Percentiles rank a stretch among this genome's conserved stretches.
Conservation (phyloP, 1,140 invertebrate species). For the Eumaeus atala region DNA sequence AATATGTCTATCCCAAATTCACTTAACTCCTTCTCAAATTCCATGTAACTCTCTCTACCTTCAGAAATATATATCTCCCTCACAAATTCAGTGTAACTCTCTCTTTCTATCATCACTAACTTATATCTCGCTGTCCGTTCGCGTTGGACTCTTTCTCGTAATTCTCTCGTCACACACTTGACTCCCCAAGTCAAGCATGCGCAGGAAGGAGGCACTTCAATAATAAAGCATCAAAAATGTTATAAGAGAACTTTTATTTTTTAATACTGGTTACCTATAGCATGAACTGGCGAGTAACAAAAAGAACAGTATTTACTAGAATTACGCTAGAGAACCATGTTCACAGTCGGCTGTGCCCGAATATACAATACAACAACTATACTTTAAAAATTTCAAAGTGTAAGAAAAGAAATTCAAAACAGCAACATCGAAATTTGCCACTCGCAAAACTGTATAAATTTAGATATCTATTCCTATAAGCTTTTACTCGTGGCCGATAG, state of each 20-base stretch:
- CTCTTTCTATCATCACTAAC: too few relatives aligned
- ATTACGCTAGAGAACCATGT: constrained; percentile 63
- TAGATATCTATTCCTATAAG: constrained; percentile 52
- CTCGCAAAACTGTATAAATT: constrained; percentile 47
- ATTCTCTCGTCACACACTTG: too few relatives aligned
- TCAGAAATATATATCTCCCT: too few relatives aligned
- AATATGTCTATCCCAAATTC: too few relatives aligned
- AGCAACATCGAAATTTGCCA: constrained; percentile 48
- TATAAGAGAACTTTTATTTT: constrained; percentile 73
- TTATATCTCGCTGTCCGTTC: too few relatives aligned
- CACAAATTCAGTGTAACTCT: too few relatives aligned
- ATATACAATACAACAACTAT: constrained; percentile 54
- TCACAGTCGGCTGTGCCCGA: constrained; percentile 55
- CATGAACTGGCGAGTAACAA: constrained; percentile 70
- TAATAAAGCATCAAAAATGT: constrained; percentile 34
- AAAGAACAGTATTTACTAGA: constrained; percentile 67
- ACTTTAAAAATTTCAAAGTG: constrained; percentile 44
- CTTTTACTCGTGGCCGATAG: constrained; percentile 23
- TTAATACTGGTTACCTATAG: constrained; percentile 72
- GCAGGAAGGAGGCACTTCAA: too few relatives aligned
- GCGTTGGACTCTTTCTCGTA: too few relatives aligned
- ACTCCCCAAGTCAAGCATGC: too few relatives aligned
- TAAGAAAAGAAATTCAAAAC: constrained; percentile 44
- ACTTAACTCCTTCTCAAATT: too few relatives aligned
- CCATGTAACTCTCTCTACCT: too few relatives aligned